Percentiles rank a stretch among this genome's conserved stretches.
These are phyloP conservation scores for Sceloporus undulatus DNA, from an alignment of 2,113 vertebrate genomes.

Conservation along the genomic window DNA sequence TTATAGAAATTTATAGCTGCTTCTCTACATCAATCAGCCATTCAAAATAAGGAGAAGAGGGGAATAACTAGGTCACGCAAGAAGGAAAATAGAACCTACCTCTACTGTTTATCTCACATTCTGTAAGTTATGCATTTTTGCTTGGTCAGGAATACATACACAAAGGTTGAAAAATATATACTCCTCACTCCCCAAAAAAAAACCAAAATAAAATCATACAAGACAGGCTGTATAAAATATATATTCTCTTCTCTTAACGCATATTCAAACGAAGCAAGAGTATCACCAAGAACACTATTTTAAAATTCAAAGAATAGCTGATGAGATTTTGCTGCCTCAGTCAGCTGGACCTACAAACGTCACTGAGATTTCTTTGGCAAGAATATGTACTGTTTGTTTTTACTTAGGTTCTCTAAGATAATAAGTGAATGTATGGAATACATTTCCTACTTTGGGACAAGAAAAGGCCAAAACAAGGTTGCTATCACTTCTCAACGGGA, in stretches of 20 bases:
- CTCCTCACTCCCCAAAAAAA: constrained; percentile 12
- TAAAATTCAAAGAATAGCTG: background rate
- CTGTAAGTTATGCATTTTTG: background rate
- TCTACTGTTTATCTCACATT: background rate
- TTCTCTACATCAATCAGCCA: background rate
- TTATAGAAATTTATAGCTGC: background rate
- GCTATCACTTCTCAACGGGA: background rate
- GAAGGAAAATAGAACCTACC: constrained; percentile 10
- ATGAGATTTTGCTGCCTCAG: no score
- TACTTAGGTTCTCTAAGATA: background rate
- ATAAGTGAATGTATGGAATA: background rate
- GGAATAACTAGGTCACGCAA: constrained; percentile 5
- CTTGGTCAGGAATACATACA: background rate
- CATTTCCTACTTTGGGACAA: background rate
- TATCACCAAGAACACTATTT: constrained; percentile 2
- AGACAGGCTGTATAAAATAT: background rate
- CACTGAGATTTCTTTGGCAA: background rate
- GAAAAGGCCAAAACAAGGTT: background rate
- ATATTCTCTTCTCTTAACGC: background rate
- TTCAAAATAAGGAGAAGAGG: background rate
- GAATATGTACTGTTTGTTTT: background rate
- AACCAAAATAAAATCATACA: background rate
- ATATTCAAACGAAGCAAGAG: background rate
- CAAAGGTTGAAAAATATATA: background rate
- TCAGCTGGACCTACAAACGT: no score